These are phyloP conservation scores for Actinia equina DNA, from an alignment of 64 coral and sea anemone species.

Conservation along the genomic window DNA sequence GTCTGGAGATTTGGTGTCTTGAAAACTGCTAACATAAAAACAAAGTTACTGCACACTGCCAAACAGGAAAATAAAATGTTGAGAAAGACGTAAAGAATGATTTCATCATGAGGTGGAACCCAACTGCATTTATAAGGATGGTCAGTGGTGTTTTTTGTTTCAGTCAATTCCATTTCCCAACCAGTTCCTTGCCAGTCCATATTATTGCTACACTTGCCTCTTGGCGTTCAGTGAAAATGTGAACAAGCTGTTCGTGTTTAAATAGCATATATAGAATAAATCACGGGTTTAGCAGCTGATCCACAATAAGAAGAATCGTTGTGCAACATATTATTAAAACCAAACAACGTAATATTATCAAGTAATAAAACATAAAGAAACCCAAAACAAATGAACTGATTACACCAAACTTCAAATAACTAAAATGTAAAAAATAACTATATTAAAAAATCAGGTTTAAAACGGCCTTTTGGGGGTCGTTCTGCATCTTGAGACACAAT, in stretches of 20 bases:
- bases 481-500: neutral
- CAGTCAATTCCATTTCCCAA: neutral
- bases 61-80: neutral
- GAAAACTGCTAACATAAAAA: neutral
- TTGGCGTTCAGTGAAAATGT: neutral
- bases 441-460: too few species aligned
- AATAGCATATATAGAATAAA: too few species aligned
- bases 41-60: neutral
- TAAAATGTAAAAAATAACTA: too few species aligned
- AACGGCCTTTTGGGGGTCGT: too few species aligned
- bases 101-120: neutral
- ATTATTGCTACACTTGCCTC: neutral
- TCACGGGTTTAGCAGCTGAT: too few species aligned
- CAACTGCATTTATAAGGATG: neutral
- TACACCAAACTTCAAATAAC: too few species aligned
- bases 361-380: too few species aligned
- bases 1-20: slow-evolving; percentile 25
- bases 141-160: neutral
- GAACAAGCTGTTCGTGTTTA: neutral
- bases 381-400: too few species aligned
- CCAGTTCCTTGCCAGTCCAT: neutral
- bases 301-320: too few species aligned
- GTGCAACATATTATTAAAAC: too few species aligned
- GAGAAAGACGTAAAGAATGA: neutral
- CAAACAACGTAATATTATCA: too few species aligned